Evolutionary conservation across 2,888 invertebrate species (phyloP), one percentile per base, ranked within the genome.

Genomic region (Phengaris arion): DNA sequence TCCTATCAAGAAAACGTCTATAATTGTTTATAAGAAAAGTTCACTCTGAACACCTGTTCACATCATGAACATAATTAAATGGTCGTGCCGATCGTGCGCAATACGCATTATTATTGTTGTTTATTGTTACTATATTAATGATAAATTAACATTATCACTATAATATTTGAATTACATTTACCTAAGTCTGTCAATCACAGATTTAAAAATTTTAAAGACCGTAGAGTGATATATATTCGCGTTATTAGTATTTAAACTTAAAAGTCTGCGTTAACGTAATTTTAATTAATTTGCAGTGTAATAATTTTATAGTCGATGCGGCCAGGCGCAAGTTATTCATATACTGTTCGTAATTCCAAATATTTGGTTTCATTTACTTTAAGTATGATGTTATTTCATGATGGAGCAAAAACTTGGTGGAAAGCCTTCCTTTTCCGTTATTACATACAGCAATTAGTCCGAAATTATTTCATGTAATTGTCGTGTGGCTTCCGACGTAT

Each of bases 401-500:
- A 77, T 75, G 78, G 78, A 74, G 75, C 74, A 80, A 81, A 81
- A 79, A 80, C 77, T 75, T 68, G 72, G 76, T 75, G 77, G 81
- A 82, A 82, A 85, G 85, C 83, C 86, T 90, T 92, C 93, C 90
- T 91, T 88, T 91, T 92, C 93, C 92, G 89, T 88, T 87, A 92
- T 92, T 92, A 93, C 86, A 88, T 12, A 64, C 13, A 35, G 87
- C 89, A 92, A 93, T 92, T 89, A 90, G 87, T 86, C 84, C 82
- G 76, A 82, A 87, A 84, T 85, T 90, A 90, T 91, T 92, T 90
- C 84, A 86, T 86, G 85, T 91, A 92, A 93, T 91, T 89, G 87
- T 87, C 85, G 79, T 81, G 82, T 84, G 83, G 83, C 84, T 86
- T 89, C 88, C 87, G 89, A 89, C 88, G 89, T 79, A 79, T 78